These are phyloP conservation scores for Tipula lateralis DNA, from an alignment of 2,888 invertebrate species.

Conservation along the genomic window DNA sequence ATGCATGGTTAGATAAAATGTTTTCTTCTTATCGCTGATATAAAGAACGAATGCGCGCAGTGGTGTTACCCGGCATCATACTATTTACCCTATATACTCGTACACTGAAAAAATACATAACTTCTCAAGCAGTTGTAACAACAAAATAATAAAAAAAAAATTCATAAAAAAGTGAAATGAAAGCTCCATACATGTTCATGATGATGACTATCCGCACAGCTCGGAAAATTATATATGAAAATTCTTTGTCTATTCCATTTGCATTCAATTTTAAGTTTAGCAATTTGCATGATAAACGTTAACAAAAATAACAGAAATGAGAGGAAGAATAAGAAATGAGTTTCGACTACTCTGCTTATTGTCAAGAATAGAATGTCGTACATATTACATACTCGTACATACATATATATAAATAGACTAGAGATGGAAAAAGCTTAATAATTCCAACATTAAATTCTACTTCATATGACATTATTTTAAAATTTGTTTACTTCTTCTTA, in stretches of 20 bases:
- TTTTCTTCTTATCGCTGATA: not conserved
- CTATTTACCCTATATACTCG: not conserved
- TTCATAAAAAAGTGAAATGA: not conserved
- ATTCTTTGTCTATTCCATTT: not conserved
- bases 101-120: not conserved
- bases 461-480: not conserved
- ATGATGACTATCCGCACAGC: not conserved
- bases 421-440: not conserved
- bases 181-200: not conserved
- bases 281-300: slow-evolving; percentile 1
- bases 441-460: not conserved
- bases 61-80: not conserved
- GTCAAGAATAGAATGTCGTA: not conserved
- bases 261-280: slow-evolving; percentile 13
- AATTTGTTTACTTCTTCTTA: not conserved
- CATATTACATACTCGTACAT: not conserved
- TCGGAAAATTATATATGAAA: not conserved
- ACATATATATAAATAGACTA: not conserved
- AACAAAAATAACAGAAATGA: not conserved
- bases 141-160: not conserved
- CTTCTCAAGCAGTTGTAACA: not conserved
- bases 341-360: slow-evolving; percentile 19
- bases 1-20: slow-evolving; percentile 11
- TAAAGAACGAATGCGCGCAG: not conserved
- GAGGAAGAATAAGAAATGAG: not conserved